phyloP scores from a whole-genome alignment of 2,888 invertebrate species.

The Zygaena filipendulae region DNA sequence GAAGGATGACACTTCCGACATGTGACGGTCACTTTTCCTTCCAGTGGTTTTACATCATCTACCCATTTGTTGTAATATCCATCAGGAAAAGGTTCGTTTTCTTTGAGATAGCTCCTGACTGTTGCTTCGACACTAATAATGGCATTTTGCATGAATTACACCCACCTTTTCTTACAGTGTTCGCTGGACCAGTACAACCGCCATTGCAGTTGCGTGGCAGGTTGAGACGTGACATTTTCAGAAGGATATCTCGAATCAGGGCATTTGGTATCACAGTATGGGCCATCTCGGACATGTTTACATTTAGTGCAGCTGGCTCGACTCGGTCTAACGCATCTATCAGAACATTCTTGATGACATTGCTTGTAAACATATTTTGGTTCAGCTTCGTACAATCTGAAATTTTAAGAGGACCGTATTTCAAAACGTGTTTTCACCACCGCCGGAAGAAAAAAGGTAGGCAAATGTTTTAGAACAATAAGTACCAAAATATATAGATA shows the following conservation, averaged over 20 bases:
- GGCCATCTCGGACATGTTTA: conserved; percentile 87
- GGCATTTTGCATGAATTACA: conserved; percentile 94
- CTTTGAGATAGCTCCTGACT: conserved; percentile 81
- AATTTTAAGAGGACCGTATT: too few species aligned
- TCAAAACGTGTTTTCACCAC: too few species aligned
- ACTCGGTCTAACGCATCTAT: conserved; percentile 87
- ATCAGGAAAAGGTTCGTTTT: conserved; percentile 84
- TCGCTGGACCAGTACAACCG: conserved; percentile 90
- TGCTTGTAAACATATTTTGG: conserved; percentile 82
- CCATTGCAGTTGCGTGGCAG: conserved; percentile 87
- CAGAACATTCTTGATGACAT: conserved; percentile 90
- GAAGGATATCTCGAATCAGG: conserved; percentile 83
- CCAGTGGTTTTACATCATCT: conserved; percentile 79
- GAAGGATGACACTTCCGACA: conserved; percentile 92
- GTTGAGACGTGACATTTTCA: conserved; percentile 80
- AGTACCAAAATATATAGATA: too few species aligned
- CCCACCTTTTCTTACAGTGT: conserved; percentile 83
- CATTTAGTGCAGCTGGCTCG: conserved; percentile 88
- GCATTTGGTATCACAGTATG: conserved; percentile 87
- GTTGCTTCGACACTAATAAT: conserved; percentile 78
- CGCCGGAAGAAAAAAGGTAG: too few species aligned
- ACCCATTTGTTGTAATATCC: conserved; percentile 89
- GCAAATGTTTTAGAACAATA: too few species aligned
- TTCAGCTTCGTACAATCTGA: conserved; percentile 85
- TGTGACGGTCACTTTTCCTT: conserved; percentile 87